These are phyloP conservation scores for Stichopus horrens DNA, from an alignment of 53 echinoderm and acorn worm species.

Conservation along the genomic window DNA sequence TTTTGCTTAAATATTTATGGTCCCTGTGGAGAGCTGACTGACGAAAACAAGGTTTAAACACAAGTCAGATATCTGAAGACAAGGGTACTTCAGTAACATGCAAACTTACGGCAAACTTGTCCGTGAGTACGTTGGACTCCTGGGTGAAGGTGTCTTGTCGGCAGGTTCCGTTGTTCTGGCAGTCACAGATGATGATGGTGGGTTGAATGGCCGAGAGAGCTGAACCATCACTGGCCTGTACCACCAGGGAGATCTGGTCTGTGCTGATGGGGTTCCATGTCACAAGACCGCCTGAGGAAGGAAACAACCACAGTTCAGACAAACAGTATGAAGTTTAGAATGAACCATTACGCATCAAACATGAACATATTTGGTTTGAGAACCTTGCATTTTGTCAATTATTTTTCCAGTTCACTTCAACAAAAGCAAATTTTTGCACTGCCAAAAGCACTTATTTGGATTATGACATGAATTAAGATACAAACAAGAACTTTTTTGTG, in stretches of 20 bases:
- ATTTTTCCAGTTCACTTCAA: too few species aligned
- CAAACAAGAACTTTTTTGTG: too few species aligned
- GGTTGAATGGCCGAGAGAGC: slow-evolving; percentile 61
- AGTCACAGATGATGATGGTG: slow-evolving; percentile 72
- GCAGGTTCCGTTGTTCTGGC: slow-evolving; percentile 85
- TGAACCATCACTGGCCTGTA: slow-evolving; percentile 74
- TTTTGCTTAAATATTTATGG: too few species aligned
- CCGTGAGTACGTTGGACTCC: slow-evolving; percentile 61
- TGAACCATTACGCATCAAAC: not conserved
- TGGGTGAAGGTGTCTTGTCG: slow-evolving; percentile 60
- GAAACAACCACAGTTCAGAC: slow-evolving; percentile 4
- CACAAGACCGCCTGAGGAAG: slow-evolving; percentile 61
- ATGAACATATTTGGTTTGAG: not conserved
- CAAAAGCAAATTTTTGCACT: too few species aligned
- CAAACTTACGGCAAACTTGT: slow-evolving; percentile 81
- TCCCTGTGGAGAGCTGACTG: too few species aligned
- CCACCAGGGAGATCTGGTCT: slow-evolving; percentile 58
- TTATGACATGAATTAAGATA: too few species aligned
- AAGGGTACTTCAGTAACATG: too few species aligned
- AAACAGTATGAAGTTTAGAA: not conserved
- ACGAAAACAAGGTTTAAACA: too few species aligned
- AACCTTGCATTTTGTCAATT: too few species aligned
- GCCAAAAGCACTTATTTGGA: too few species aligned
- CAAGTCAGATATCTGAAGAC: too few species aligned
- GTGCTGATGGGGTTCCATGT: slow-evolving; percentile 70